Conservation (phyloP, 1,140 invertebrate species). For the Oedothorax gibbosus region DNA sequence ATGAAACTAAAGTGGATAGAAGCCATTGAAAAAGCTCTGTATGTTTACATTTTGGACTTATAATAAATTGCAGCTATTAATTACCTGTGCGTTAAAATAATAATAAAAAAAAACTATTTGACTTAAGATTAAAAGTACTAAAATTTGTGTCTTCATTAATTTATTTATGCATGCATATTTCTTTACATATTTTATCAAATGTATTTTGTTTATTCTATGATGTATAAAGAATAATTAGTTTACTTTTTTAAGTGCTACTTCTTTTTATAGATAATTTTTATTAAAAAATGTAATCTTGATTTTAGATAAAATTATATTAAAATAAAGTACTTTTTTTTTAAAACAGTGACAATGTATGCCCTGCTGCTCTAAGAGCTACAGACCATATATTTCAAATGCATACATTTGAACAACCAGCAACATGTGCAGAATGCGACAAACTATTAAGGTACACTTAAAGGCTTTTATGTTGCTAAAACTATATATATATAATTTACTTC, state of each 20-base stretch:
- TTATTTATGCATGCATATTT: background rate
- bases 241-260: background rate
- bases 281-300: background rate
- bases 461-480: no score
- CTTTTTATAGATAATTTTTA: background rate
- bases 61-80: background rate
- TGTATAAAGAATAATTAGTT: background rate
- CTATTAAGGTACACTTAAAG: slow-evolving; percentile 81
- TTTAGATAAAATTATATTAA: slow-evolving; percentile 57
- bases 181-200: background rate
- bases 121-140: background rate
- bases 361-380: slow-evolving; percentile 79
- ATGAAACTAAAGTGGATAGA: slow-evolving; percentile 91
- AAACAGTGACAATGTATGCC: slow-evolving; percentile 87
- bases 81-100: background rate
- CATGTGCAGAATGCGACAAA: slow-evolving; percentile 86
- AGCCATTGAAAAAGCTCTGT: slow-evolving; percentile 91
- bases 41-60: slow-evolving; percentile 68
- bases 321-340: slow-evolving; percentile 1
- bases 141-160: background rate
- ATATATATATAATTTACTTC: no score
- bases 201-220: background rate
- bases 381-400: slow-evolving; percentile 89
- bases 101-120: background rate
- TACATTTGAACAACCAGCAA: slow-evolving; percentile 85